A percentile compares a stretch with the other conserved stretches of the same genome.
These are phyloP conservation scores for Acronicta psi DNA, from an alignment of 2,888 invertebrate species.

Conservation along the genomic window DNA sequence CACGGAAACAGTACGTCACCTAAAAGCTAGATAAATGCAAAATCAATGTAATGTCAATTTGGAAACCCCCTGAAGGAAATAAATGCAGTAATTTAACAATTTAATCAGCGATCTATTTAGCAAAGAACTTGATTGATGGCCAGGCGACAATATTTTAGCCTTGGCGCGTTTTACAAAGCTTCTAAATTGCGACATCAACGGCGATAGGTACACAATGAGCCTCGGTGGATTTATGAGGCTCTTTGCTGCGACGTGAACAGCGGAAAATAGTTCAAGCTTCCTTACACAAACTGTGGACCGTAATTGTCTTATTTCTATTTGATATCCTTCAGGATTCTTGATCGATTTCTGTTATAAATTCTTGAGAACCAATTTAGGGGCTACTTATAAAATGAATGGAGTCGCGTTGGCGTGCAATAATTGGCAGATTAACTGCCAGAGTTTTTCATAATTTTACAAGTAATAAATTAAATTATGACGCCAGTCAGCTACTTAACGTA, in stretches of 20 bases:
- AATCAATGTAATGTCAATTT: constrained; percentile 43
- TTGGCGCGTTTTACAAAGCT: constrained; percentile 65
- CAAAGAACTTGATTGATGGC: constrained; percentile 80
- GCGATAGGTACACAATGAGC: constrained; percentile 77
- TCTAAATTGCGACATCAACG: constrained; percentile 76
- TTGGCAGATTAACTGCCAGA: background rate
- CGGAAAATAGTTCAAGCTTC: constrained; percentile 58
- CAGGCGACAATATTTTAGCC: constrained; percentile 76
- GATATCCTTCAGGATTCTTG: constrained; percentile 27
- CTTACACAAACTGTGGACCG: constrained; percentile 54
- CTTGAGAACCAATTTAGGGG: background rate
- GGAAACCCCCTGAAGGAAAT: constrained; percentile 42
- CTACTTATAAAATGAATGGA: background rate
- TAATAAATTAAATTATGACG: background rate
- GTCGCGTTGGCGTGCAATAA: background rate
- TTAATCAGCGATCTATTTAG: constrained; percentile 80
- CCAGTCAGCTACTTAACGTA: background rate
- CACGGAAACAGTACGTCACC: constrained; percentile 32
- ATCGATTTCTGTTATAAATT: constrained; percentile 10
- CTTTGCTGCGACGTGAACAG: constrained; percentile 55
- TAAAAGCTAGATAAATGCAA: constrained; percentile 39
- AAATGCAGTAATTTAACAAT: constrained; percentile 75
- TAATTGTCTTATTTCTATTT: constrained; percentile 56
- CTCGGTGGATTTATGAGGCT: constrained; percentile 72
- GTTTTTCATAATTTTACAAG: background rate